Evolutionary conservation across 2,888 invertebrate species (phyloP), one percentile per base, ranked within the genome.

Genomic region (Chalcosyrphus nemorum): DNA sequence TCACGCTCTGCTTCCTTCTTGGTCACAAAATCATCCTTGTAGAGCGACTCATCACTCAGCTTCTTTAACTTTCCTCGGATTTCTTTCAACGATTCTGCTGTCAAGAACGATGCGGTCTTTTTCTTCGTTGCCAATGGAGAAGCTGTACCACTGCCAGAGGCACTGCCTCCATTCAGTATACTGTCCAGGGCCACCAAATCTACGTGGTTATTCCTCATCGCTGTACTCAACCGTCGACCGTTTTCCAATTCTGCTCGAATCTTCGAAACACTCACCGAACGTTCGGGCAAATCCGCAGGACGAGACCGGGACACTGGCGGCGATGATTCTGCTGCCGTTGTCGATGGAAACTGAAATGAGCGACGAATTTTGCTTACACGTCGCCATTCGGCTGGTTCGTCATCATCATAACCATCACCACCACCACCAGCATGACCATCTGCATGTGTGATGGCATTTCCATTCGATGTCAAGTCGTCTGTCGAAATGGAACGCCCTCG

Each of bases 261-360:
- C 87, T 92, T 93, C 1, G 92, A 91, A 1, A 94, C 93, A 86
- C 92, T 93, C 9, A 93, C 93, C 1, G 91, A 92, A 76, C 91
- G 92, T 82, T 92, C 91, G 2, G 93, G 93, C 35, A 92, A 82
- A 80, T 92, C 92, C 6, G 89, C 66, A 0, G 90, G 91, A 38
- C 89, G 88, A 2, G 74, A 32, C 11, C 89, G 87, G 47, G 57
- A 50, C n/a, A 50, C 65, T 13, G 66, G 29, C 13, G 72, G 19
- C 7, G 87, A 86, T 19, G 88, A 86, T n/a, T 86, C 78, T 5
- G 86, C 29, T 35, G 87, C 77, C n/a, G 87, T 76, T 57, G 89
- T 88, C 88, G 94, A 94, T 4, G 95, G 94, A 89, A 94, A 94
- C 88, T 95, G 94, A 86, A 95, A 92, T 3, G 95, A 95, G 80